Base-by-base conservation (phyloP, 1,140 invertebrate species). In the Panagrolaimus sp. region DNA sequence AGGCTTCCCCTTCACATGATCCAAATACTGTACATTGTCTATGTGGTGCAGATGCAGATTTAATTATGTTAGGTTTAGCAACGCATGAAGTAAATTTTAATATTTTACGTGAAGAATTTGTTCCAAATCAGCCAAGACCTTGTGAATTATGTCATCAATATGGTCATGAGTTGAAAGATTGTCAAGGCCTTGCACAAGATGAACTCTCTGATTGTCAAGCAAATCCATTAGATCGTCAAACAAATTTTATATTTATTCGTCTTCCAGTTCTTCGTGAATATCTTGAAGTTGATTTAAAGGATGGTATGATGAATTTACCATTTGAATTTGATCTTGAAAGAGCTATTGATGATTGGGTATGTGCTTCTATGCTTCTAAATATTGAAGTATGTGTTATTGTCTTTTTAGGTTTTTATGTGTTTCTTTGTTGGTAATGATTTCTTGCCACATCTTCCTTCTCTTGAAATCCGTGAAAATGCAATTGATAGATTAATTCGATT, bases 361-460 rank as follows among this genome's bases (percentile, higher is more conserved):
- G 98, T 83, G 96, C 97, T 93, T n/a, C n/a, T 85, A 38, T 4
- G 7, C 31, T 38, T 38, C 7, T 4, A 98, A 97, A 85, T 4
- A 5, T 57, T 5, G 5, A 31, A 65, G 1, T 23, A 23, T 72
- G 9, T 5, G 14, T 20, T 47, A 20, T 47, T 14, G 1, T 13
- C n/a, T 45, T 31, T 69, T 70, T 97, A 95, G 94, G 94, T 98
- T 0, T 98, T 99, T 83, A 97, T 99, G 93, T 98, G 96, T 85
- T 99, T 99, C 86, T 99, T 99, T 86, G 96, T 99, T 67, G 96
- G 96, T 47, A 99, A 99, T 85, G 96, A 99, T 86, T 99, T 99
- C 84, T 84, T 99, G 74, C 96, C 96, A 14, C 96, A 99, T 87
- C 86, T 99, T 67, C 96, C 96, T 14, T 97, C 93, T 25, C 85